Conservation (phyloP, 2,797 vertebrate species). For the Coregonus ussuriensis region DNA sequence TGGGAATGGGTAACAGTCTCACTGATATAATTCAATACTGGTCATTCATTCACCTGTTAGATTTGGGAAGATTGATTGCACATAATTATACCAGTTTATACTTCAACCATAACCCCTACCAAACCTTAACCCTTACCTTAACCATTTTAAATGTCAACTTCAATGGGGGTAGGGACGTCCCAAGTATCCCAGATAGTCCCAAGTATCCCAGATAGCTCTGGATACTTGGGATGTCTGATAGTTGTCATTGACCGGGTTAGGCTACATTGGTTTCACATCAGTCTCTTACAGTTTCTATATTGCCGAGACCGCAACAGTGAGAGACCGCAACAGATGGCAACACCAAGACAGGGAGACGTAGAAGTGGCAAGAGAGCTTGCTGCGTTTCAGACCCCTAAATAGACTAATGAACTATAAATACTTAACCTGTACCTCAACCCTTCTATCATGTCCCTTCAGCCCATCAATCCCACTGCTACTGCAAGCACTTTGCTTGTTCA, state of each 20-base stretch:
- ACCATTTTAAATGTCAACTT: too few species aligned
- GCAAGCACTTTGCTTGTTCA: background rate
- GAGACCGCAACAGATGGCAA: conserved; percentile 47
- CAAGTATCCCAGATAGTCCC: too few species aligned
- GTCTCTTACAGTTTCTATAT: background rate
- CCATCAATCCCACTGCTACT: background rate
- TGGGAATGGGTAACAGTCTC: background rate
- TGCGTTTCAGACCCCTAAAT: conserved; percentile 18
- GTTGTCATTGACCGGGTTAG: background rate
- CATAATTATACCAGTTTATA: too few species aligned
- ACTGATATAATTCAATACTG: background rate
- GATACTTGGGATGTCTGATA: too few species aligned
- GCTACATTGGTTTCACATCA: background rate
- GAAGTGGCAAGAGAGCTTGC: conserved; percentile 7
- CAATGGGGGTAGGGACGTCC: too few species aligned
- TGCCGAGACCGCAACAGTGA: background rate
- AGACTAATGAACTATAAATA: conserved; percentile 33
- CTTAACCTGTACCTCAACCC: background rate
- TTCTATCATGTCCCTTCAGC: background rate
- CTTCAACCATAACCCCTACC: too few species aligned
- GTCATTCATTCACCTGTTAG: background rate
- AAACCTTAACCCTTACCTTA: too few species aligned
- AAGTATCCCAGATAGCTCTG: too few species aligned
- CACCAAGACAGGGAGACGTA: conserved; percentile 12
- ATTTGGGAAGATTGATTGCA: background rate